Evolutionary conservation across 2,113 vertebrate species (phyloP), one percentile per base, ranked within the genome.

Genomic region (Daboia siamensis): DNA sequence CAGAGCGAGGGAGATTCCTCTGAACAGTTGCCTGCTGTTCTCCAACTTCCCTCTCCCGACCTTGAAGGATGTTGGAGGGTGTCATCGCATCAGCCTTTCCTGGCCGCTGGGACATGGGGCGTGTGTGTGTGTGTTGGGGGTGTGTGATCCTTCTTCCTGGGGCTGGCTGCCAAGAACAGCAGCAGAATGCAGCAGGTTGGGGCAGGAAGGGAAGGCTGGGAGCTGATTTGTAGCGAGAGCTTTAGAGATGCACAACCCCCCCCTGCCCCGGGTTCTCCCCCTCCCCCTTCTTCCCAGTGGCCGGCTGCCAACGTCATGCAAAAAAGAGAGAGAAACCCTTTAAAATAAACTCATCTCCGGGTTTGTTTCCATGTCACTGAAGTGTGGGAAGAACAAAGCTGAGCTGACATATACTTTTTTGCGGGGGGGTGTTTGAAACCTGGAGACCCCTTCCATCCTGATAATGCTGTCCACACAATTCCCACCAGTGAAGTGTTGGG

Each of bases 121-220:
- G 48, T n/a, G 56, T 86, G 51, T 5, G 64, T 87, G 33, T 10
- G 39, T 59, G 26, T 1, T 29, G 90, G n/a, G 21, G 51, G 89
- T 17, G 88, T 88, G 33, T 80, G 87, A 93, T 93, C 94, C 97
- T 98, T 98, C 97, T 98, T 98, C 97, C 96, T 96, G 94, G 96
- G 98, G 98, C 98, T 95, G 95, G 95, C 97, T 92, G 98, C 98
- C 98, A 99, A 98, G 97, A 98, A 98, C 97, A 99, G 98, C 98
- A 98, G 97, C 97, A 97, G 98, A 98, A 98, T 99, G 98, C 98
- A 98, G 98, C 98, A 98, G 98, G 98, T 98, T 98, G 98, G 98
- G 98, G 98, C 98, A 98, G 98, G 98, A 98, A 98, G 98, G 98
- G 97, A 98, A 98, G 97, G 97, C 97, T 98, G 98, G 97, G 98